Conservation (phyloP, 92 coral and sea anemone genomes). For the Bergia puertoricense region DNA sequence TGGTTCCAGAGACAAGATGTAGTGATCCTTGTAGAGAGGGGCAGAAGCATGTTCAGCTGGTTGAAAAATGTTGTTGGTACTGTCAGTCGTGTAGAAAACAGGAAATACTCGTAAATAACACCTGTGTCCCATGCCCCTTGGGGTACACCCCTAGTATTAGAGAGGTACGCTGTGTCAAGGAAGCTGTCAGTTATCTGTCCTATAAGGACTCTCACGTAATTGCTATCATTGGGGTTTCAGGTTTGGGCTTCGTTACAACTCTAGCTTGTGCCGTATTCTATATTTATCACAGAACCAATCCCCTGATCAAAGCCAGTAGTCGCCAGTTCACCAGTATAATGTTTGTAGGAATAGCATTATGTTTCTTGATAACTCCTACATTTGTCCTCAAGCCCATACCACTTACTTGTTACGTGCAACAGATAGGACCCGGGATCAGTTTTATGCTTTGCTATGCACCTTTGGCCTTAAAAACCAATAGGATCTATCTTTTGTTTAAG, state of each 20-base stretch:
- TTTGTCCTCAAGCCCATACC: conserved; percentile 22
- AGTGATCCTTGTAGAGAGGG: conserved; percentile 36
- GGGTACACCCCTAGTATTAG: conserved; percentile 38
- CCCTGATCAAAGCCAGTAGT: conserved; percentile 42
- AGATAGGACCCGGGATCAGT: conserved; percentile 38
- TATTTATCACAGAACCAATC: conserved; percentile 21
- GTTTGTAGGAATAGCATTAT: conserved; percentile 35
- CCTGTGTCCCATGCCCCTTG: conserved; percentile 32
- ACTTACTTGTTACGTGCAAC: conserved; percentile 32
- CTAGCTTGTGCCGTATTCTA: conserved; percentile 36
- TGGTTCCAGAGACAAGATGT: conserved; percentile 34
- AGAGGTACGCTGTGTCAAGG: conserved; percentile 21
- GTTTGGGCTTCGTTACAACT: conserved; percentile 34
- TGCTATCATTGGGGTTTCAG: conserved; percentile 34
- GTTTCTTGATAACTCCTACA: conserved; percentile 30
- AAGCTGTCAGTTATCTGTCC: conserved; percentile 19
- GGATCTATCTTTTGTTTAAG: conserved; percentile 40
- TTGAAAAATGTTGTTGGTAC: conserved; percentile 46
- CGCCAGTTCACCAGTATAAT: conserved; percentile 35
- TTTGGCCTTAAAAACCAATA: conserved; percentile 37
- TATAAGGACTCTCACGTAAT: conserved; percentile 41
- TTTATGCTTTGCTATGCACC: conserved; percentile 35
- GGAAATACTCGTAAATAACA: conserved; percentile 43
- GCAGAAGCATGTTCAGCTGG: conserved; percentile 29
- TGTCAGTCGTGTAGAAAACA: conserved; percentile 45